Evolutionary conservation across 92 coral and sea anemone genomes (phyloP), one percentile per base, ranked within the genome.

Genomic region (Phenganax marumi): DNA sequence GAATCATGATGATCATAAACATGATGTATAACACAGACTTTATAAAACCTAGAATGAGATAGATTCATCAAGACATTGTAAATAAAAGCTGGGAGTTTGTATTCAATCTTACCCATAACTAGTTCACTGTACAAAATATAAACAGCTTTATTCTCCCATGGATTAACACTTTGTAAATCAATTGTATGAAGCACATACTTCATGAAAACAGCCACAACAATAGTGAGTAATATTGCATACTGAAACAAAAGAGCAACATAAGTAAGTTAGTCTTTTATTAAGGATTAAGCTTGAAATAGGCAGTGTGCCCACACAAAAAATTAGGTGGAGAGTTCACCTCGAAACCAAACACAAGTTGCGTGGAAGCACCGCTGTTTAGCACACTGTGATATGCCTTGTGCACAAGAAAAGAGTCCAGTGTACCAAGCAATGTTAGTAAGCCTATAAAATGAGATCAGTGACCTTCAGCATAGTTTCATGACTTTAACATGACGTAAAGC

Each of bases 141-240:
- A 51, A 94, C 98, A 81, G 98, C 98, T 87, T 94, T 94, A 85
- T 94, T 94, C 73, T 94, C 98, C 98, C 98, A 94, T 0, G 98
- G 97, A 84, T 94, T 94, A 56, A 92, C 98, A 90, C 98, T 94
- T 85, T 93, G 92, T 57, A 94, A 85, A 79, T 94, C 98, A 56
- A 94, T 92, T 19, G 90, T 89, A 80, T 94, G 98, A 33, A 94
- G 95, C 48, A 90, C 83, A 43, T 94, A 94, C 79, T 94, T 94
- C 97, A 94, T 94, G 71, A 91, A 86, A 25, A 94, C 88, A 60
- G 98, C 93, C 18, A 88, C 98, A 53, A 94, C 97, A 73, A 94
- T 92, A 22, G 98, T 94, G 63, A 94, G 80, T 12, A 94, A 89
- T 75, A 94, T 94, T 52, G 98, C 98, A 87, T 94, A 94, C 98